Base-by-base conservation (phyloP, 1,140 invertebrate genomes). In the Drosophila kanapiae region DNA sequence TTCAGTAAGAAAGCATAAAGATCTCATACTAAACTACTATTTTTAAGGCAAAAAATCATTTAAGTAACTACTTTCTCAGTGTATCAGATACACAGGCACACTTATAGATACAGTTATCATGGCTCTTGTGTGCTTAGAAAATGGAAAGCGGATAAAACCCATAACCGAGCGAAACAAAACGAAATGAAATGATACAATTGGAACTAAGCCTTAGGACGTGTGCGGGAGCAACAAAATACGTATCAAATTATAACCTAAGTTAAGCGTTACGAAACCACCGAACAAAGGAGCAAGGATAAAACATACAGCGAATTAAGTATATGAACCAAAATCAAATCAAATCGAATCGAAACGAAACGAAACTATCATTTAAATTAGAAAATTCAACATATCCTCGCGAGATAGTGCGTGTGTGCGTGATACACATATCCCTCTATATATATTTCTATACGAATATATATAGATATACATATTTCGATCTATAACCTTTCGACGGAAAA, bases 181-280 rank as follows among this genome's bases (percentile, higher is more conserved):
- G 47, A 78, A 85, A 77, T 69, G 51, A 71, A 78, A 71, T 53
- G 75, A 76, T 79, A 80, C 64, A 80, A 77, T 78, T 75, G 80
- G 72, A 83, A 80, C 75, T 85, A 90, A 79, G 78, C 69, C 74
- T 60, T 68, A 59, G 54, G 69, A 88, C 81, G 80, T 84, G 80
- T 64, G 54, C 61, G 67, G 67, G 37, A 86, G 68, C 76, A 87
- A 87, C 78, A 54, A 70, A 78, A 90, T 71, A 82, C 78, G 78
- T 81, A 90, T 90, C 85, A 76, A 88, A 85, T 84, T 79, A 84
- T 90, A 79, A 68, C 78, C 78, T 90, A 79, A 90, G 78, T 65
- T 65, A 81, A 70, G 31, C 80, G 40, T 53, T 78, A 72, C 64
- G 54, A 69, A 68, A 75, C 77, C 71, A 83, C 67, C 79, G 72